Evolutionary conservation across 1,140 invertebrate genomes (phyloP).

Genomic region (Acyrthosiphon pisum): DNA sequence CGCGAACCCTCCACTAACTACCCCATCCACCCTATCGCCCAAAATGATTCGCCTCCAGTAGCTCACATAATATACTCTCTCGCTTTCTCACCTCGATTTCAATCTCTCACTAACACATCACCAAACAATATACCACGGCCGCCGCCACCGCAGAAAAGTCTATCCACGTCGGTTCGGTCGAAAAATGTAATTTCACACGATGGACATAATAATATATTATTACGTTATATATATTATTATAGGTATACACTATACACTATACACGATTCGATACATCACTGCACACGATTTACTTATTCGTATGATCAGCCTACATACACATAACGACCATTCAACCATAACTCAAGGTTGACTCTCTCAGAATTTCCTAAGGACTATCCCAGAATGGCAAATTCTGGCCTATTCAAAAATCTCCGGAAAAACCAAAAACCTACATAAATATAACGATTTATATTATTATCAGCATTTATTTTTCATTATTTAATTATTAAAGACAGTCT

Average conservation of each 20-base stretch:
- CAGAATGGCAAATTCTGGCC: not conserved
- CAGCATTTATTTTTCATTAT: not conserved
- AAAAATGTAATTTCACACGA: not conserved
- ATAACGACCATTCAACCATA: not conserved
- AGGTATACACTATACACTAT: not conserved
- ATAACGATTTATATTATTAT: not conserved
- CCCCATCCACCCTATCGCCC: not conserved
- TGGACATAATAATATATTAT: not conserved
- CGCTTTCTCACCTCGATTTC: not conserved
- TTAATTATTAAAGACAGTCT: not conserved
- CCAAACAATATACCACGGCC: not conserved
- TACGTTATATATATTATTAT: no score
- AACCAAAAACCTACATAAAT: no score
- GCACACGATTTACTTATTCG: not conserved
- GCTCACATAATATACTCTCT: not conserved
- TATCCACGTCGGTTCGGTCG: not conserved
- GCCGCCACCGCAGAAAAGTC: not conserved
- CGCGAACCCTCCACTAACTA: not conserved
- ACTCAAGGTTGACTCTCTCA: no score
- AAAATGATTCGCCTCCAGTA: not conserved
- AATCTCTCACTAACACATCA: not conserved
- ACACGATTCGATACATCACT: constrained; percentile 9
- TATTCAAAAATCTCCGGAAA: no score
- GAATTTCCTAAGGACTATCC: not conserved
- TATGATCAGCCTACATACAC: not conserved